Base-by-base conservation (phyloP, 2,113 vertebrate genomes). In the Aptenodytes forsteri region DNA sequence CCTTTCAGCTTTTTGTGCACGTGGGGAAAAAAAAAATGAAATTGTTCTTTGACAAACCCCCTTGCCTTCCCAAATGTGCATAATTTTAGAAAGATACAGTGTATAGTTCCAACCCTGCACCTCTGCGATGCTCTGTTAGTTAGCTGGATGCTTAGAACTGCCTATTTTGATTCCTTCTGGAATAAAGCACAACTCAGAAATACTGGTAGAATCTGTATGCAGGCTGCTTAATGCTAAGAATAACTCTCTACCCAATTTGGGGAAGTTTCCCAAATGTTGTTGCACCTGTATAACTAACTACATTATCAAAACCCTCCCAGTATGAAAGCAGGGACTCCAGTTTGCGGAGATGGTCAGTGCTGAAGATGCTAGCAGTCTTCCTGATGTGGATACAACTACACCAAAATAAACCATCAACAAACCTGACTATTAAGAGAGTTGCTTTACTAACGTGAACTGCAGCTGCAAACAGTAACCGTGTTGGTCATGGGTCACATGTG, bases 271-370 rank as follows among this genome's bases (percentile, higher is more conserved):
- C n/a, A 34, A 12, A 5, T 8, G 3, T 16, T 58, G 4, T 42
- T 81, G 42, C 36, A n/a, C 6, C 13, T 10, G 42, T 52, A 27
- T 29, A 40, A 6, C 29, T 29, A 38, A 7, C 26, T 76, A 0
- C 12, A 7, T 19, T 13, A 49, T 9, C 38, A 77, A 49, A 90
- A 29, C 18, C 11, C 15, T 66, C 9, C 17, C 36, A 0, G 2
- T 6, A 6, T 0, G 0, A 22, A 52, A 56, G 30, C 7, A 7
- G 23, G 16, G 19, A 25, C 5, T 20, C 38, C 16, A 25, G 16
- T 62, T 23, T 44, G 73, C 67, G 72, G 40, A 70, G 65, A 22
- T 34, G 13, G 34, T 55, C 36, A 34, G 23, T 46, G 36, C 34
- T 83, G 0, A 46, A 54, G 49, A 21, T 78, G 58, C 22, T 29